Percentiles rank a stretch among this genome's conserved stretches.
Conservation (phyloP, 2,888 invertebrate genomes). For the Chymomyza procnemis region DNA sequence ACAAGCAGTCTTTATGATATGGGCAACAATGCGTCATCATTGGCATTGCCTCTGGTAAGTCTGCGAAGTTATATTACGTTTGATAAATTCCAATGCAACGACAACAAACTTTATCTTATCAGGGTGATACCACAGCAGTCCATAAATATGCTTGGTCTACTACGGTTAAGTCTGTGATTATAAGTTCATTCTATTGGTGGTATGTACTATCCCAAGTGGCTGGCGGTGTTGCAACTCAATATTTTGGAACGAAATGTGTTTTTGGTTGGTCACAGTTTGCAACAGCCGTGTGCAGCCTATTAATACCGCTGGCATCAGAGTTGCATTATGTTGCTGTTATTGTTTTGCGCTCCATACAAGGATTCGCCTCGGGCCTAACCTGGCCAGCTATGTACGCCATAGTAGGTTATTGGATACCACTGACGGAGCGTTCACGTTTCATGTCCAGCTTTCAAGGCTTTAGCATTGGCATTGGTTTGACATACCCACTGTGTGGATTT, state of each 20-base stretch:
- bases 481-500: slow-evolving; percentile 85
- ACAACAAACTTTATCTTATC: slow-evolving; percentile 23
- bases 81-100: neutral
- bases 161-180: slow-evolving; percentile 82
- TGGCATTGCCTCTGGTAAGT: slow-evolving; percentile 52
- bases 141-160: slow-evolving; percentile 82
- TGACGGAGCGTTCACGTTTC: slow-evolving; percentile 85
- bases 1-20: neutral
- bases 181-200: slow-evolving; percentile 86
- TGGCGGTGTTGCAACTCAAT: slow-evolving; percentile 85
- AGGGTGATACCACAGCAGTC: slow-evolving; percentile 23
- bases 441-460: slow-evolving; percentile 89
- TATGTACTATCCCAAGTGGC: slow-evolving; percentile 85
- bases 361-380: slow-evolving; percentile 85
- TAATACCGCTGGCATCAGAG: slow-evolving; percentile 83
- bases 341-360: slow-evolving; percentile 83
- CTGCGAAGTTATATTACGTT: neutral
- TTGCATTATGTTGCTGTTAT: slow-evolving; percentile 83
- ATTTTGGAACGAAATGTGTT: slow-evolving; percentile 85
- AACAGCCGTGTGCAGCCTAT: slow-evolving; percentile 84
- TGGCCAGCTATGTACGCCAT: slow-evolving; percentile 89
- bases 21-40: slow-evolving; percentile 9
- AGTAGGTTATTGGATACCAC: slow-evolving; percentile 86
- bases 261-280: slow-evolving; percentile 85
- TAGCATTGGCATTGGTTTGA: slow-evolving; percentile 86